Conservation (phyloP, 2,797 vertebrate species). For the Caiman crocodilus region DNA sequence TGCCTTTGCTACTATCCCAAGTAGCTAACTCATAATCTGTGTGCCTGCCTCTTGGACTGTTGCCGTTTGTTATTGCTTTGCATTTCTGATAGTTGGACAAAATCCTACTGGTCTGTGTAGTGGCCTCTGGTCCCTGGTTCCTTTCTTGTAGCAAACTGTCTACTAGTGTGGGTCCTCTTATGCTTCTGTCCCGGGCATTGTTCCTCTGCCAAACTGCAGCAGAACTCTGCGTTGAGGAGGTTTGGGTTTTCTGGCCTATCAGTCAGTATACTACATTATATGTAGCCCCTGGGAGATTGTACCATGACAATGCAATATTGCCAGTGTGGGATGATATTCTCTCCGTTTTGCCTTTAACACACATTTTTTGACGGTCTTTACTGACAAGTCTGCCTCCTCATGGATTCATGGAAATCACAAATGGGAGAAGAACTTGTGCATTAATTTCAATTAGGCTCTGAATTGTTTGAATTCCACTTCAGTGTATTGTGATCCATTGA, state of each 20-base stretch:
- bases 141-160: too few species aligned
- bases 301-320: not conserved
- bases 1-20: not conserved
- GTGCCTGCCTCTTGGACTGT: not conserved
- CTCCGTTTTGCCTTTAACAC: not conserved
- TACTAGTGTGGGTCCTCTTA: not conserved
- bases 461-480: not conserved
- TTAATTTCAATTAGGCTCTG: not conserved
- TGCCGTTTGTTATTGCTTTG: not conserved
- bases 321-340: not conserved
- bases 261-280: not conserved
- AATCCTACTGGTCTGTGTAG: not conserved
- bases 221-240: not conserved
- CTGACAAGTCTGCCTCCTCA: not conserved
- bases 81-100: not conserved
- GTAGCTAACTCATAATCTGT: not conserved
- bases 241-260: rapidly evolving
- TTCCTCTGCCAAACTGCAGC: not conserved
- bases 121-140: not conserved
- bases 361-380: not conserved
- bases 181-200: rapidly evolving
- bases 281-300: not conserved
- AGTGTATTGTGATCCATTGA: not conserved
- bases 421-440: not conserved
- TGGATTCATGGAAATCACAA: too few species aligned